Percentiles rank a stretch among this genome's conserved stretches.
Conservation (phyloP, 2,888 invertebrate species). For the Tipula confusa region DNA sequence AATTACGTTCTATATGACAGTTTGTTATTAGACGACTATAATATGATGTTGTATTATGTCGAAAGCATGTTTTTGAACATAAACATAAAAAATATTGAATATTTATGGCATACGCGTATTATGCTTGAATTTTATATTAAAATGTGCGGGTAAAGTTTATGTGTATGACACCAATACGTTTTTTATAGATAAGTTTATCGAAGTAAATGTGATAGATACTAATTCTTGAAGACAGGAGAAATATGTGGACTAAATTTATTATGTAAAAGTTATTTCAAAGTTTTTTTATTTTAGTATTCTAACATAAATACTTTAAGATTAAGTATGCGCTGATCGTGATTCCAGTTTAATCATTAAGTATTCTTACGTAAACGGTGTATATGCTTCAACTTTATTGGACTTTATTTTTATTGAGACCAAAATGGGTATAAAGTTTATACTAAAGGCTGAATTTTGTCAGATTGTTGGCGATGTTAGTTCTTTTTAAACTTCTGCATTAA, state of each 20-base stretch:
- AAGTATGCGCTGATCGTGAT: too few species aligned
- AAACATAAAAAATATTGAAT: not conserved
- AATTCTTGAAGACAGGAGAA: not conserved
- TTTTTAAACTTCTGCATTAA: too few species aligned
- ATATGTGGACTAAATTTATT: not conserved
- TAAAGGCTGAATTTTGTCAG: too few species aligned
- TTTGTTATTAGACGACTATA: not conserved
- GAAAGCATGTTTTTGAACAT: not conserved
- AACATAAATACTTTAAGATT: too few species aligned
- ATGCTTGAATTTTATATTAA: not conserved
- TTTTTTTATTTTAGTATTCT: too few species aligned
- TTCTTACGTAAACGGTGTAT: too few species aligned
- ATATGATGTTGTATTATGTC: not conserved
- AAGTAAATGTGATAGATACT: not conserved
- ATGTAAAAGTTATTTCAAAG: too few species aligned
- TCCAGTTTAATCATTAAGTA: too few species aligned
- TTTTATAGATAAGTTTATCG: not conserved
- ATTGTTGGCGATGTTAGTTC: too few species aligned
- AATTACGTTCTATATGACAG: not conserved
- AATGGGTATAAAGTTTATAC: too few species aligned
- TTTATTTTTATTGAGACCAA: too few species aligned
- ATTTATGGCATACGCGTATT: not conserved
- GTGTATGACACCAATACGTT: not conserved
- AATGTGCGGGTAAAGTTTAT: not conserved
- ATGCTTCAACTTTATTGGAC: too few species aligned